phyloP scores from a whole-genome alignment of 2,888 invertebrate genomes.

The Tinea pellionella region DNA sequence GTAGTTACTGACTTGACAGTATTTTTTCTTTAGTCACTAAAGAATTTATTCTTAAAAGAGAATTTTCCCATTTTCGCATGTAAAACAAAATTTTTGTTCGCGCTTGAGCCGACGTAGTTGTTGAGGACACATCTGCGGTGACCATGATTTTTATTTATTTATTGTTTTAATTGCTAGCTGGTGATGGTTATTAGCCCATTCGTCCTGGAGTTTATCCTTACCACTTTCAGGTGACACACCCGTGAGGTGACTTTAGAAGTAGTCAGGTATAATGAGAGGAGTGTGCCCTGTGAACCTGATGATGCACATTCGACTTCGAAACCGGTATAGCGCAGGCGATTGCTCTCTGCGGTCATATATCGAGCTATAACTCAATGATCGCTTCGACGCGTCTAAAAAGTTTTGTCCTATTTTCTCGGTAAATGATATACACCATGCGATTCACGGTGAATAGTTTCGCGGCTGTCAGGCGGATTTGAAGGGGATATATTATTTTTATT shows the following conservation, averaged over 20 bases:
- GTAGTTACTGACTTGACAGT: background rate
- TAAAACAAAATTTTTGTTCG: constrained; percentile 61
- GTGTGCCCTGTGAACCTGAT: too few relatives aligned
- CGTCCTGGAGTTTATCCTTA: too few relatives aligned
- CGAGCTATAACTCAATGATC: too few relatives aligned
- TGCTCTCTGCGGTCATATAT: too few relatives aligned
- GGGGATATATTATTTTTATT: constrained; percentile 68
- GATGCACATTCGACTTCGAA: too few relatives aligned
- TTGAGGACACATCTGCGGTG: constrained; percentile 53
- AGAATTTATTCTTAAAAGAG: constrained; percentile 11
- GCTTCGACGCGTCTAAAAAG: too few relatives aligned
- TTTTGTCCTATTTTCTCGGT: too few relatives aligned
- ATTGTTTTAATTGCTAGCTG: constrained; percentile 26
- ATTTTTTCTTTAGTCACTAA: background rate
- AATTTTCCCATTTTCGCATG: constrained; percentile 55
- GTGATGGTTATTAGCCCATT: too few relatives aligned
- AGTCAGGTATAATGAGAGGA: too few relatives aligned
- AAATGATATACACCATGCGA: constrained; percentile 21
- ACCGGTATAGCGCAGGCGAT: too few relatives aligned
- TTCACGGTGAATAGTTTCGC: constrained; percentile 58
- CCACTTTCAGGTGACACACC: too few relatives aligned
- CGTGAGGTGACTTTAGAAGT: too few relatives aligned
- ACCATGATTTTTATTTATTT: constrained; percentile 23
- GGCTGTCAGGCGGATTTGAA: constrained; percentile 63
- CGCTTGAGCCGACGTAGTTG: constrained; percentile 43